Conservation (phyloP, 1,140 invertebrate species). For the Homarus americanus region DNA sequence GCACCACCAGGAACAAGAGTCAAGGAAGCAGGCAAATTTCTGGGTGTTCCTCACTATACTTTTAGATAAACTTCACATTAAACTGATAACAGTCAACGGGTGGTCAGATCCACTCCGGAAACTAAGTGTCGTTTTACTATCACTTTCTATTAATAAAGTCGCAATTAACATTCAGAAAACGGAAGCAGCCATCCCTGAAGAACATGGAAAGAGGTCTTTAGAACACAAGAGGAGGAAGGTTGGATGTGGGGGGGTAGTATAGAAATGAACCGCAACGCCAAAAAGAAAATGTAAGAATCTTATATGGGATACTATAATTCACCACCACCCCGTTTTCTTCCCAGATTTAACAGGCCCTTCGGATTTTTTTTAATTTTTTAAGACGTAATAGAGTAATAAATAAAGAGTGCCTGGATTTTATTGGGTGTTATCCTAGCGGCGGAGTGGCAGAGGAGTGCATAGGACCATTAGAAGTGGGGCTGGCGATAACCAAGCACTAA, state of each 20-base stretch:
- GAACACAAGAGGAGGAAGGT: no score
- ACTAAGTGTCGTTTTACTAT: background rate
- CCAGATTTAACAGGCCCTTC: no score
- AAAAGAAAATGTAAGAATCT: no score
- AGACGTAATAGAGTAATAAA: no score
- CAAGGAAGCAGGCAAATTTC: no score
- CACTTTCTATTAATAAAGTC: background rate
- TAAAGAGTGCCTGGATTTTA: constrained; percentile 24
- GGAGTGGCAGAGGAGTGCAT: constrained; percentile 32
- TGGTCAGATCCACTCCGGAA: background rate
- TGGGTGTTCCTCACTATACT: no score
- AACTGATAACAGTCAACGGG: background rate
- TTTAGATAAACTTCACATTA: background rate
- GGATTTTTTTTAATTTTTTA: no score
- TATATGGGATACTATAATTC: no score
- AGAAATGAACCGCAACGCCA: no score
- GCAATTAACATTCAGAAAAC: background rate
- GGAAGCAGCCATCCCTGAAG: background rate
- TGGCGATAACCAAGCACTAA: background rate
- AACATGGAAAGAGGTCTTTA: background rate
- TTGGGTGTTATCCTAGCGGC: constrained; percentile 53
- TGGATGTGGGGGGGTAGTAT: no score
- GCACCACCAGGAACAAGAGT: no score
- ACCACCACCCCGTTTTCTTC: no score
- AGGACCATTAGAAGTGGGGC: constrained; percentile 4